Percentiles rank a stretch among this genome's conserved stretches.
phyloP scores from a whole-genome alignment of 1,140 invertebrate species.

The Dryas iulia region DNA sequence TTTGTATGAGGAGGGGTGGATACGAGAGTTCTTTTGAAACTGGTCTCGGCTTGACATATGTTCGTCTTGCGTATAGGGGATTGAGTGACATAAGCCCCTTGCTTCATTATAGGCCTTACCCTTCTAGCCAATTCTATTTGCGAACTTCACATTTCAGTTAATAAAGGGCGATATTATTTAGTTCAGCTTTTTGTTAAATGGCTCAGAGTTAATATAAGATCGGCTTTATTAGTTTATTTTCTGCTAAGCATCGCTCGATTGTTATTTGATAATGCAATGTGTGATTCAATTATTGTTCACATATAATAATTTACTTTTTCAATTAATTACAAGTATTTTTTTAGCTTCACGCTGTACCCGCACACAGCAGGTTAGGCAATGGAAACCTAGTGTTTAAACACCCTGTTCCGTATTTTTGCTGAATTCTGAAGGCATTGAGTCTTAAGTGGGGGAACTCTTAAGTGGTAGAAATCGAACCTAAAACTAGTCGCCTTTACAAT shows the following conservation, averaged over 20 bases:
- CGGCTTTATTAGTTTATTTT: neutral
- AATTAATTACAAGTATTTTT: no score
- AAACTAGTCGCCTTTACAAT: no score
- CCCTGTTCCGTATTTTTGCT: no score
- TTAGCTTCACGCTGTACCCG: no score
- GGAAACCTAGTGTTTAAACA: no score
- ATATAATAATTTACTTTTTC: neutral
- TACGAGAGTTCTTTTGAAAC: constrained; percentile 28
- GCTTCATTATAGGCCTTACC: constrained; percentile 69
- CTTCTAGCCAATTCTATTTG: constrained; percentile 65
- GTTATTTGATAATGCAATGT: neutral
- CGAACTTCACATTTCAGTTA: constrained; percentile 65
- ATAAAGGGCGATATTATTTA: constrained; percentile 49
- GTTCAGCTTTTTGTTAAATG: constrained; percentile 32
- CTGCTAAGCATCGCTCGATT: neutral
- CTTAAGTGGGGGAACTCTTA: no score
- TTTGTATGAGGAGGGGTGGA: constrained; percentile 28
- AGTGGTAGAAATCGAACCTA: no score
- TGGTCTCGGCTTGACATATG: constrained; percentile 67
- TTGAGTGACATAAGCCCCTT: constrained; percentile 70
- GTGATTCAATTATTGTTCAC: neutral
- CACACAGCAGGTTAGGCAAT: no score
- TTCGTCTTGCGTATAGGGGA: constrained; percentile 57
- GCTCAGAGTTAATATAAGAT: constrained; percentile 10
- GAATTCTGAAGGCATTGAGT: no score